phyloP scores from a whole-genome alignment of 92 coral and sea anemone genomes.

The Palythoa grandiflora region DNA sequence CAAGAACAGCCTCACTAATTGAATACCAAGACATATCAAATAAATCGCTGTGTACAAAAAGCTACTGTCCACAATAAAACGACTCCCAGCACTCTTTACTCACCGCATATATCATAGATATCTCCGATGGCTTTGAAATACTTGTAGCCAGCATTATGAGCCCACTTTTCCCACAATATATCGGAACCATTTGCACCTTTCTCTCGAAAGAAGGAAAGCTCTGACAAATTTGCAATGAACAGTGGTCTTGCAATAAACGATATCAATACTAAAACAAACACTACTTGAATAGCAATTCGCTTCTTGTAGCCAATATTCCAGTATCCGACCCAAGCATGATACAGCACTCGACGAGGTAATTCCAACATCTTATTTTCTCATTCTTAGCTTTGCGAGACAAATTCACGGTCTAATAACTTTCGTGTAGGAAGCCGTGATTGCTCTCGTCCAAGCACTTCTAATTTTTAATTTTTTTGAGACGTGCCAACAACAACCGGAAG shows the following conservation, averaged over 20 bases:
- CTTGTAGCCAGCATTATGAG: constrained; percentile 40
- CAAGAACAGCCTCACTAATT: too few relatives aligned
- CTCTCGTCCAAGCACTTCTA: background rate
- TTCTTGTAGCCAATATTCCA: constrained; percentile 51
- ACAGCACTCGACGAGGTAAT: constrained; percentile 13
- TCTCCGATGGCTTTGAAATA: constrained; percentile 37
- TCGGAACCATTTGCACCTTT: background rate
- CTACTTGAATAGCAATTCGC: constrained; percentile 33
- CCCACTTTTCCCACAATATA: constrained; percentile 39
- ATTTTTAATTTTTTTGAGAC: background rate
- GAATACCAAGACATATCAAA: background rate
- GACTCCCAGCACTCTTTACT: background rate
- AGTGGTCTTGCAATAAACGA: constrained; percentile 15
- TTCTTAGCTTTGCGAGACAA: constrained; percentile 7
- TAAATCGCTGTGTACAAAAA: background rate
- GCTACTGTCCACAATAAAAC: background rate
- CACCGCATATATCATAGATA: constrained; percentile 35
- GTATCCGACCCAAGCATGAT: constrained; percentile 19
- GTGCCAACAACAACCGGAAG: constrained; percentile 20
- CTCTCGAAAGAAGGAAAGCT: constrained; percentile 13
- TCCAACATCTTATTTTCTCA: constrained; percentile 39
- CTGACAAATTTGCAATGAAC: constrained; percentile 35
- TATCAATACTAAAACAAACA: background rate
- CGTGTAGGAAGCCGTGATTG: background rate
- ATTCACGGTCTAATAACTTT: background rate